Evolutionary conservation across 2,888 invertebrate genomes (phyloP).

Genomic region (Pachydiplax longipennis): DNA sequence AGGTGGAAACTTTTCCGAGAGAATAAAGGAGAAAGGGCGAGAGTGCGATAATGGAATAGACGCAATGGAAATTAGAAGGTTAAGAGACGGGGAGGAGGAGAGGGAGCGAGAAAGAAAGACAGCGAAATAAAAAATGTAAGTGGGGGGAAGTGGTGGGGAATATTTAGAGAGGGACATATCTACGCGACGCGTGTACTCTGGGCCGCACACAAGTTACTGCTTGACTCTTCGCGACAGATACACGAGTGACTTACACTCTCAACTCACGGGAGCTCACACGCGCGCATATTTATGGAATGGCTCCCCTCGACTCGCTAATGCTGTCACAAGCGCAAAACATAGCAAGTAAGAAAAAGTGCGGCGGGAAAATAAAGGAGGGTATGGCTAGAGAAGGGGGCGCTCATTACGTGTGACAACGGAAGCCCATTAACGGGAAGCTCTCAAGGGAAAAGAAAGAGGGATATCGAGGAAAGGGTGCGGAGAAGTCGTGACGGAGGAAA

Average conservation of each 20-base stretch:
- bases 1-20: background rate
- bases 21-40: background rate
- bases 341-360: background rate
- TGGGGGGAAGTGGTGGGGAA: background rate
- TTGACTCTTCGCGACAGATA: slow-evolving; percentile 21
- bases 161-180: background rate
- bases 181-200: background rate
- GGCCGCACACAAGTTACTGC: background rate
- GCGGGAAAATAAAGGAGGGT: background rate
- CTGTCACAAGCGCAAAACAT: background rate
- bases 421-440: slow-evolving; percentile 38
- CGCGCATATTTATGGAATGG: background rate
- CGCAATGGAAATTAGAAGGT: too few species aligned
- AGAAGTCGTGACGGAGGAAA: background rate
- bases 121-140: background rate
- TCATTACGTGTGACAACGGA: slow-evolving; percentile 45
- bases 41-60: background rate
- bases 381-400: background rate
- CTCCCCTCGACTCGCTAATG: background rate
- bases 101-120: background rate
- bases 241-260: background rate
- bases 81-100: background rate
- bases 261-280: background rate
- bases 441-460: background rate
- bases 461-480: background rate